Evolutionary conservation across 2,113 vertebrate species (phyloP), one percentile per base, ranked within the genome.

Genomic region (Meles meles): DNA sequence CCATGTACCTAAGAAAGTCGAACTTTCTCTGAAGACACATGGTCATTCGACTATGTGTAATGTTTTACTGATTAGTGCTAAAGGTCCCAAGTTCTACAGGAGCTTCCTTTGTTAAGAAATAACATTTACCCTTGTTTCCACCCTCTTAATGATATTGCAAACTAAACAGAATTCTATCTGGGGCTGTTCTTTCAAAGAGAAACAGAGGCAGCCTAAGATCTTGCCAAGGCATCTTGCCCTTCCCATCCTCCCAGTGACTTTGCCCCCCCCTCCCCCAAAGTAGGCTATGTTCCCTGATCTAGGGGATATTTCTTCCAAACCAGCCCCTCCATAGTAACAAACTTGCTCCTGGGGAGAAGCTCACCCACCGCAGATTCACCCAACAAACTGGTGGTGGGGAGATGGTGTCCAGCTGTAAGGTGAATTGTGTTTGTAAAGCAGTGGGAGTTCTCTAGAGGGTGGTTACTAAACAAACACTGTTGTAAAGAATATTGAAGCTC

Each of bases 401-500:
- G 71, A 91, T 39, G 23, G 71, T 90, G 65, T 74, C 81, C 97
- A 97, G 94, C 92, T 97, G 96, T 95, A 95, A 95, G 84, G 94
- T 94, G 88, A 90, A 74, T 85, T 6, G 13, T 97, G 89, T 97
- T 98, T 97, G 94, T 90, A 80, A 97, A 97, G 95, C 96, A 55
- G n/a, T 81, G 63, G 97, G 97, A 94, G 96, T 67, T 90, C 97
- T 93, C 82, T 93, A 94, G 90, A 96, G 97, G 97, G 96, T 89
- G 94, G 97, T 93, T 89, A 96, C 97, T 97, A 96, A 98, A 96
- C 97, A 98, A 98, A 98, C 88, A 98, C 90, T 86, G 52, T 88
- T 92, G 87, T 80, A 88, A 97, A 97, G 97, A 96, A 93, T 89
- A 90, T 47, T 1, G 21, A 82, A 82, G 57, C 97, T 93, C 95